Evolutionary conservation across 2,888 invertebrate genomes (phyloP).

Genomic region (Dryocosmus kuriphilus): DNA sequence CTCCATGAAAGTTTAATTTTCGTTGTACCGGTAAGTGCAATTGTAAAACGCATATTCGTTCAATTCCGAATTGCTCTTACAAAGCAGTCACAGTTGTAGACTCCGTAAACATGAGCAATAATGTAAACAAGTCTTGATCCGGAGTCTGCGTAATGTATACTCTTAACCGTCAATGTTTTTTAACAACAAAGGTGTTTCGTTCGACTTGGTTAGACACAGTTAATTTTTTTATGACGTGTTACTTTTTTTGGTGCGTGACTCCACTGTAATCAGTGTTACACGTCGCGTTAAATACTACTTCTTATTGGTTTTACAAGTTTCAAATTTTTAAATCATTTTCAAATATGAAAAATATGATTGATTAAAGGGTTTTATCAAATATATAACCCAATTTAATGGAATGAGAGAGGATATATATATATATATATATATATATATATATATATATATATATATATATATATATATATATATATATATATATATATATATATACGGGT

Average conservation of each 20-base stretch:
- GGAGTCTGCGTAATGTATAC: not conserved
- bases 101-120: conserved; percentile 9
- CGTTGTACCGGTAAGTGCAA: conserved; percentile 12
- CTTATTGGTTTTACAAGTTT: not conserved
- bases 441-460: too few species aligned
- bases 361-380: not conserved
- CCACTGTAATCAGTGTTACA: not conserved
- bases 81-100: not conserved
- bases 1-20: conserved; percentile 47
- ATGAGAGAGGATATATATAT: not conserved
- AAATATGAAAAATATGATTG: too few species aligned
- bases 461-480: too few species aligned
- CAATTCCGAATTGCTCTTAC: not conserved
- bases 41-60: conserved; percentile 11
- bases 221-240: not conserved
- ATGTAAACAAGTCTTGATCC: not conserved
- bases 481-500: too few species aligned
- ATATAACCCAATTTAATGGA: not conserved
- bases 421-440: too few species aligned
- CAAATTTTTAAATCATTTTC: not conserved
- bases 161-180: not conserved
- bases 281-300: not conserved
- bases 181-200: not conserved
- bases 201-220: not conserved
- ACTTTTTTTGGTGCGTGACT: not conserved